Base-by-base conservation (phyloP, 2,113 vertebrate genomes). In the Marmota monax region DNA sequence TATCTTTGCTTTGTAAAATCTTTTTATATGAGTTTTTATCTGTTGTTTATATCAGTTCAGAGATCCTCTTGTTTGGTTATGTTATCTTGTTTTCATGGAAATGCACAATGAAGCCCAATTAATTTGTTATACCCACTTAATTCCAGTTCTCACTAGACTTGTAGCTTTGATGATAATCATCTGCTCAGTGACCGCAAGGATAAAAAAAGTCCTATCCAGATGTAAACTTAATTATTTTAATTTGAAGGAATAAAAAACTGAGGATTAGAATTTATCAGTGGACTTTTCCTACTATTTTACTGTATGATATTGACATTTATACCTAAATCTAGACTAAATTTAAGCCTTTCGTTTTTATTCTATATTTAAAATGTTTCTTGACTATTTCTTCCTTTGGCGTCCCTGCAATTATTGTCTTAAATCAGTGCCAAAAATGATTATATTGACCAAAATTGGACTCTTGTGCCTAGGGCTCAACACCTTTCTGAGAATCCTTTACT, bases 81-180 rank as follows among this genome's bases (percentile, higher is more conserved):
- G 32, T 96, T 89, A 88, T 69, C 74, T 95, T 51, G 70, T 95
- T 97, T 97, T 91, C 20, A 22, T 67, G 48, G 65, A 86, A 93
- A 93, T 89, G 90, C 3, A 80, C 7, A 58, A 25, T 82, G 74
- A 94, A 79, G 17, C 48, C 63, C 65, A 88, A 23, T 95, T 95
- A 92, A 94, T 94, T 94, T 90, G 45, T 84, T 85, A 69, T 67
- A 93, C n/a, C 22, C 27, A 67, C 61, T 94, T 93, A 76, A 87
- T 97, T 45, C 61, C 56, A 91, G 56, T 83, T 88, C 82, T 94
- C 29, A 93, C 1, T 92, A 79, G 90, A 22, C 42, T 86, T 93
- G 34, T 84, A 84, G 65, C 70, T 87, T 89, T 84, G 48, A 87
- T 96, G 42, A 92, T 94, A 87, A 94, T 94, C 74, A 73, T 94